These are phyloP conservation scores for Halictus ligatus DNA, from an alignment of 2,888 invertebrate species.

Conservation along the genomic window DNA sequence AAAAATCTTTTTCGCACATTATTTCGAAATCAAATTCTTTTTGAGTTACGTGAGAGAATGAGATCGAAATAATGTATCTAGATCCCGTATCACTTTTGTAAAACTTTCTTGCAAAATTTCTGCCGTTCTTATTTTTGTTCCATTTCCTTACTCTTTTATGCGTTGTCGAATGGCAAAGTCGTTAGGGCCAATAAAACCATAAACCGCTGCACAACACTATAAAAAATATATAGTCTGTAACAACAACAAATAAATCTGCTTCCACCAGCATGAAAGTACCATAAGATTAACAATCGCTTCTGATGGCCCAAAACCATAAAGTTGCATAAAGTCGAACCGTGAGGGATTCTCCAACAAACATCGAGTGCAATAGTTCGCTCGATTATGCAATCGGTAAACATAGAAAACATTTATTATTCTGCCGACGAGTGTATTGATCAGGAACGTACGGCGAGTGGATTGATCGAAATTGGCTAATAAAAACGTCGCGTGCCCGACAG, in stretches of 20 bases:
- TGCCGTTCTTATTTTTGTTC: not conserved
- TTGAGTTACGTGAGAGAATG: no score
- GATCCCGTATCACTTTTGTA: no score
- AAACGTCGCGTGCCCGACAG: not conserved
- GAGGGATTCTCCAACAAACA: not conserved
- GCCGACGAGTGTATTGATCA: not conserved
- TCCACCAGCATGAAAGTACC: not conserved
- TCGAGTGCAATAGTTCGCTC: not conserved
- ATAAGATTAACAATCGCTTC: not conserved
- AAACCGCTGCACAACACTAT: not conserved
- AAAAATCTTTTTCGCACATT: no score
- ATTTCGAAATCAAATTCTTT: no score
- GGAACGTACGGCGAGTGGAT: not conserved
- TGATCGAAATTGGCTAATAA: slow-evolving; percentile 2
- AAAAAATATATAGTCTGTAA: not conserved
- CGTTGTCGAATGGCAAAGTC: not conserved
- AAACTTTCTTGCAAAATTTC: not conserved
- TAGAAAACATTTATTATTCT: not conserved
- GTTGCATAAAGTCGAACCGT: not conserved
- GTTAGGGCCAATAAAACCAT: not conserved
- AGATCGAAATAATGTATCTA: no score
- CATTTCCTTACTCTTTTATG: not conserved
- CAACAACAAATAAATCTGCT: not conserved
- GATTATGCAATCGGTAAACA: not conserved
- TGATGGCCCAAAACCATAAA: not conserved